These are phyloP conservation scores for Platichthys flesus DNA, from an alignment of 2,113 vertebrate species.

Conservation along the genomic window DNA sequence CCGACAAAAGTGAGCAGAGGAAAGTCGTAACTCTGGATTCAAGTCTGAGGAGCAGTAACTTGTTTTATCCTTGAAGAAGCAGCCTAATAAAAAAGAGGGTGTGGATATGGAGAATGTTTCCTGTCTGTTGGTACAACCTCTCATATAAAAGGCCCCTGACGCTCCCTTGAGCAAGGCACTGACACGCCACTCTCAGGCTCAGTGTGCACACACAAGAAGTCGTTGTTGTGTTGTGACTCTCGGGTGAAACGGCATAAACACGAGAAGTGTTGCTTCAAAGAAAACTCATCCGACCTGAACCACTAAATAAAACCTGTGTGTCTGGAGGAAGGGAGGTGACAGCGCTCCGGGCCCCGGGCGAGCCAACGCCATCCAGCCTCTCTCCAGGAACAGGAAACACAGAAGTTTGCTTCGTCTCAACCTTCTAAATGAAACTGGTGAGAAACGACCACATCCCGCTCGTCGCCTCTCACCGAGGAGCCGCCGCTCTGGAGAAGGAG, in stretches of 20 bases:
- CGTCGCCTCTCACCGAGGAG: neutral
- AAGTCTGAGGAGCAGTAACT: no score
- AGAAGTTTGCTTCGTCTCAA: slow-evolving; percentile 42
- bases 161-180: neutral
- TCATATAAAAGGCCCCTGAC: no score
- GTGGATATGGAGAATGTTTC: no score
- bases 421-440: slow-evolving; percentile 47
- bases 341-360: neutral
- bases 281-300: slow-evolving; percentile 19
- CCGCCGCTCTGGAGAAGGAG: neutral
- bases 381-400: slow-evolving; percentile 32
- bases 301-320: neutral
- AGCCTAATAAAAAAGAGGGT: no score
- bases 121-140: no score
- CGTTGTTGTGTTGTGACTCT: neutral
- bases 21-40: neutral
- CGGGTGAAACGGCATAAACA: slow-evolving; percentile 14
- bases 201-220: neutral
- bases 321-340: neutral
- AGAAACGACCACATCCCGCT: slow-evolving; percentile 26
- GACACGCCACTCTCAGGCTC: neutral
- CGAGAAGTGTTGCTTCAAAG: slow-evolving; percentile 9
- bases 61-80: no score
- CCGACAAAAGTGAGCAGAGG: neutral
- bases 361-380: slow-evolving; percentile 9